A percentile compares a stretch with the other conserved stretches of the same genome.
These are phyloP conservation scores for Agrotis exclamationis DNA, from an alignment of 2,888 invertebrate genomes.

Conservation along the genomic window DNA sequence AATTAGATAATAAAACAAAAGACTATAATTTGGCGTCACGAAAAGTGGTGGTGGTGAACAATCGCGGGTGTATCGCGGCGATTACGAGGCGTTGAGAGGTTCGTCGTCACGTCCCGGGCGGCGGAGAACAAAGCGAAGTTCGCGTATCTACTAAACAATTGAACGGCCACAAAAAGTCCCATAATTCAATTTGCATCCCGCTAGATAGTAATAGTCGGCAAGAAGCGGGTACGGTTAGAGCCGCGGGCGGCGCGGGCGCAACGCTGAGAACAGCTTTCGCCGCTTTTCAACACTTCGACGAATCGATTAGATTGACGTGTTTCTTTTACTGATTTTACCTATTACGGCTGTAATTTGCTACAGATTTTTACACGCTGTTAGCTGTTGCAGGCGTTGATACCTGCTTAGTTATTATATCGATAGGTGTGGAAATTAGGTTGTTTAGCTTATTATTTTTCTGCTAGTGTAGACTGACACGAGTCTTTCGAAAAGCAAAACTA, in stretches of 20 bases:
- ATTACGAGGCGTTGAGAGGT: conserved; percentile 87
- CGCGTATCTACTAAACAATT: conserved; percentile 82
- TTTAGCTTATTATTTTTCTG: conserved; percentile 10
- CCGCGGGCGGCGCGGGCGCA: conserved; percentile 82
- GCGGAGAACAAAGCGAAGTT: conserved; percentile 86
- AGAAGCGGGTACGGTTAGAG: conserved; percentile 83
- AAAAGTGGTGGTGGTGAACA: conserved; percentile 85
- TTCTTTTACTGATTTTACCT: conserved; percentile 80
- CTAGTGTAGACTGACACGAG: neutral
- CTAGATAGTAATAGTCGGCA: conserved; percentile 86
- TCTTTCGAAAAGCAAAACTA: conserved; percentile 6
- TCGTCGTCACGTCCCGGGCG: conserved; percentile 87
- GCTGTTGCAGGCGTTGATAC: conserved; percentile 20
- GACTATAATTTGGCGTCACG: conserved; percentile 87
- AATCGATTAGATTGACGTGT: conserved; percentile 85
- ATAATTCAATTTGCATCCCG: conserved; percentile 91
- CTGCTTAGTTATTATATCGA: conserved; percentile 33
- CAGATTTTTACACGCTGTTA: conserved; percentile 50
- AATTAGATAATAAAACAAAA: conserved; percentile 89
- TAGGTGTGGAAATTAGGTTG: conserved; percentile 35
- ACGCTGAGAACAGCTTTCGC: conserved; percentile 88
- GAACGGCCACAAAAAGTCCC: conserved; percentile 89
- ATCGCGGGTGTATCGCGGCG: conserved; percentile 77
- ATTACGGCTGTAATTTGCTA: conserved; percentile 69
- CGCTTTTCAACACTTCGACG: conserved; percentile 89